phyloP scores from a whole-genome alignment of 2,888 invertebrate species.

The Dryobotodes eremita region DNA sequence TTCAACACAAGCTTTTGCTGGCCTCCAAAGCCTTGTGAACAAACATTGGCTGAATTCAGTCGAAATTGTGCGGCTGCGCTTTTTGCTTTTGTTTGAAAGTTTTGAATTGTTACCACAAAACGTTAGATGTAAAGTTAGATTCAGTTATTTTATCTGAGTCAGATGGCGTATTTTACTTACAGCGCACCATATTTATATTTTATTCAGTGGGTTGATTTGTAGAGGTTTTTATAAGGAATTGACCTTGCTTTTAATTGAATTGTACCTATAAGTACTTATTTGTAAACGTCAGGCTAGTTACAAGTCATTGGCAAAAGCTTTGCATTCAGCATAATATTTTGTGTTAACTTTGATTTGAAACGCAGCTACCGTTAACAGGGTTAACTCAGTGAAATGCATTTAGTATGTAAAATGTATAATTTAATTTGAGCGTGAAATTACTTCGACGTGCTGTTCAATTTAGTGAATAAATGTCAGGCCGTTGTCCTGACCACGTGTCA shows the following conservation, averaged over 20 bases:
- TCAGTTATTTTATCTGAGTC: neutral
- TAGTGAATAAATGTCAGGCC: conserved; percentile 2
- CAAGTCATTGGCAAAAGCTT: too few species aligned
- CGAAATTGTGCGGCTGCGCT: neutral
- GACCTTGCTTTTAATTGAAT: neutral
- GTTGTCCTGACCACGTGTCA: conserved; percentile 6
- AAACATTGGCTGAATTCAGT: neutral
- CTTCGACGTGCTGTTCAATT: neutral
- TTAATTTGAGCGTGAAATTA: conserved; percentile 15
- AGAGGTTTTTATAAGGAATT: too few species aligned
- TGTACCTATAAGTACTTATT: neutral
- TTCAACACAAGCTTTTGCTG: neutral
- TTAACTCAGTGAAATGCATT: conserved; percentile 1
- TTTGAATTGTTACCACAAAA: neutral
- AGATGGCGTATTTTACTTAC: neutral
- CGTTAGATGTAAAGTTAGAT: neutral
- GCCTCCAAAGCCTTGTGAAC: neutral
- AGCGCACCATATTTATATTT: too few species aligned
- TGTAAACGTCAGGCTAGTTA: neutral
- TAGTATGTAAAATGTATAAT: conserved; percentile 14
- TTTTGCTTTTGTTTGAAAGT: neutral
- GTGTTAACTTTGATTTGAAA: neutral
- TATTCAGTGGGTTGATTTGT: neutral
- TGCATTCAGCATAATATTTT: neutral
- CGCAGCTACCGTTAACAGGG: neutral